phyloP scores from a whole-genome alignment of 2,888 invertebrate genomes.

The Nycteola revayana region DNA sequence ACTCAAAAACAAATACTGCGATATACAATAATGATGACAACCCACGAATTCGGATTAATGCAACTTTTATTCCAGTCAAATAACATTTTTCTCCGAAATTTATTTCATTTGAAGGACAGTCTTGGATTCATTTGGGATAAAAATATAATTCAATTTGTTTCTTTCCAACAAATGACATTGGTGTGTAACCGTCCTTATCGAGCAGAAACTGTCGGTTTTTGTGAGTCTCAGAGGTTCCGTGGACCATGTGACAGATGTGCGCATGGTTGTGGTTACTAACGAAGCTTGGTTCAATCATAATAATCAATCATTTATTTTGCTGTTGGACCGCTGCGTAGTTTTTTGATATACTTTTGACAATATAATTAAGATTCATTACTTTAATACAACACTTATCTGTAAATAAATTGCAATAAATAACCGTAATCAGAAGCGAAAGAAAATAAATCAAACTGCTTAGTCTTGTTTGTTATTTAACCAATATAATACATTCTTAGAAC shows the following conservation, averaged over 20 bases:
- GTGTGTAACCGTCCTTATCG: conserved; percentile 53
- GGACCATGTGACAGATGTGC: conserved; percentile 79
- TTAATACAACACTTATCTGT: background rate
- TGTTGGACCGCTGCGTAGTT: conserved; percentile 65
- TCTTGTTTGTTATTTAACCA: conserved; percentile 25
- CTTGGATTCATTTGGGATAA: conserved; percentile 52
- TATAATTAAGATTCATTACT: conserved; percentile 18
- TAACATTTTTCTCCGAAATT: conserved; percentile 46
- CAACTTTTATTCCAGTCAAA: conserved; percentile 37
- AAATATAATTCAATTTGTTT: conserved; percentile 52
- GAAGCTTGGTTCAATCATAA: conserved; percentile 74
- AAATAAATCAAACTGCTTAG: conserved; percentile 16
- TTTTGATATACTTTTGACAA: conserved; percentile 41
- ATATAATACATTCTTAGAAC: conserved; percentile 34
- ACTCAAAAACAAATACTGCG: conserved; percentile 20
- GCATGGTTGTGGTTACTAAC: conserved; percentile 75
- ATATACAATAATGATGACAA: conserved; percentile 39
- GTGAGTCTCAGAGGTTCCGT: conserved; percentile 70
- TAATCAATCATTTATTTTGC: conserved; percentile 78
- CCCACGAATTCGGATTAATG: conserved; percentile 42
- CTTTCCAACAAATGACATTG: conserved; percentile 35
- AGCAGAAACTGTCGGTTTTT: conserved; percentile 65
- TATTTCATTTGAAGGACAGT: conserved; percentile 55
- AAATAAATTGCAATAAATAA: conserved; percentile 13
- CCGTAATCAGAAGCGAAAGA: conserved; percentile 8